Base-by-base conservation (phyloP, 2,797 vertebrate species). In the Alcedo quadribrachys region DNA sequence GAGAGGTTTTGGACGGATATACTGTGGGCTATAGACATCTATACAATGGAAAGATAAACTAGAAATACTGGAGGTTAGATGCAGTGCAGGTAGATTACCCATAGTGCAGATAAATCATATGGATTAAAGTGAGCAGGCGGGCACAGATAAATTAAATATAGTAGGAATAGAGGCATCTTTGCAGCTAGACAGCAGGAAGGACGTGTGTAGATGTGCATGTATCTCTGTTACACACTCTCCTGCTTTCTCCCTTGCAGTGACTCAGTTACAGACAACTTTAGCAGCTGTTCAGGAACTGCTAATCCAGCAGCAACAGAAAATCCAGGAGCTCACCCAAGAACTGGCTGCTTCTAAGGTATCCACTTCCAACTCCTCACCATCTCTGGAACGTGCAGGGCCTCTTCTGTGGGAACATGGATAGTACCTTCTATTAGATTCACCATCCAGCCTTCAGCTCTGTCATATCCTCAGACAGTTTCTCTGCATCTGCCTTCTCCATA, bases 281-380 rank as follows among this genome's bases (percentile, higher is more conserved):
- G 98, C 98, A 71, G 98, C 98, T 2, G 98, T 99, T 86, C 99
- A 99, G 96, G 99, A 99, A 76, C 98, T 99, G 76, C 98, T 99
- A 87, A 94, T 98, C 55, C 99, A 99, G 92, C 99, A 99, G 93
- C 99, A 99, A 92, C 98, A 99, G 98, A 99, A 97, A 94, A 98
- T 99, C 91, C 99, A 99, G 94, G 98, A 99, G 80, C 98, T 99
- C 43, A 98, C 98, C n/a, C 98, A 98, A 66, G 99, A 99, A 63
- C 97, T 99, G 95, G 97, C 98, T 57, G 79, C 98, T 69, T 98
- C 98, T 65, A 98, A 99, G 98, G 99, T 99, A 98, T 55, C 27
- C 21, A 4, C 11, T 61, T 62, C 37, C 22, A 33, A 0, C 20
- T 61, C 22, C 33, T 46, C 35, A 35, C 14, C 25, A 80, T 68